phyloP scores from a whole-genome alignment of 2,113 vertebrate genomes.

The Coracopsis vasa region DNA sequence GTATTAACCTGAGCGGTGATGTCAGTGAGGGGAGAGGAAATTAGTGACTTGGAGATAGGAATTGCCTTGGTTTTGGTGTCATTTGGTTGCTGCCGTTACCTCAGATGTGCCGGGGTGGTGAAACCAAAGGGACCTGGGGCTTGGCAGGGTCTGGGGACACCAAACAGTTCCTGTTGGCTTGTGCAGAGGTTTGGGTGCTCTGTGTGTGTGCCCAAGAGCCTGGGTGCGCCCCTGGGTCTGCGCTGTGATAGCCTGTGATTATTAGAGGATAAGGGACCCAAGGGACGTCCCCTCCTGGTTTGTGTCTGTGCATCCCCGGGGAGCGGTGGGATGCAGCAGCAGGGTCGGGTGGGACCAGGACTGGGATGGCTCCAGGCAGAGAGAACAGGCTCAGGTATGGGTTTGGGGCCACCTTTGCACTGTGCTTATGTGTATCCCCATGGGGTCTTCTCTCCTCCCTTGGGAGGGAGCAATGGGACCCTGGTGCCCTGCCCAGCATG shows the following conservation, averaged over 20 bases:
- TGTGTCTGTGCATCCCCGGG: not conserved
- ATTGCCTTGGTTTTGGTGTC: not conserved
- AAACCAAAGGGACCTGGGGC: not conserved
- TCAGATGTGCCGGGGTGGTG: not conserved
- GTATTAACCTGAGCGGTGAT: constrained; percentile 26
- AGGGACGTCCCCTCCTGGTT: not conserved
- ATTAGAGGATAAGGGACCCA: not conserved
- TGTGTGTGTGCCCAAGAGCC: not conserved
- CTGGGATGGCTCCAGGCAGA: not conserved
- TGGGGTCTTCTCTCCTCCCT: not conserved
- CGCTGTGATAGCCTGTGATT: not conserved
- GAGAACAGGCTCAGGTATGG: accelerated
- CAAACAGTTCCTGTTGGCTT: not conserved
- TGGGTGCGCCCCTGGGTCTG: not conserved
- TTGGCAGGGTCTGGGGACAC: not conserved
- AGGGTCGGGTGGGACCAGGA: not conserved
- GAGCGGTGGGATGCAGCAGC: not conserved
- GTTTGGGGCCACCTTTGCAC: not conserved
- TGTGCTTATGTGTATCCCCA: accelerated
- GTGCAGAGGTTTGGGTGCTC: not conserved
- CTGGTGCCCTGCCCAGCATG: not conserved
- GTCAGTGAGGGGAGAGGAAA: not conserved
- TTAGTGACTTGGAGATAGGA: not conserved
- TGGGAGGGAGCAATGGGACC: not conserved
- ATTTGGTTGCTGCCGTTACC: not conserved